These are phyloP conservation scores for Antigone vipio DNA, from an alignment of 2,113 vertebrate species.

Conservation along the genomic window DNA sequence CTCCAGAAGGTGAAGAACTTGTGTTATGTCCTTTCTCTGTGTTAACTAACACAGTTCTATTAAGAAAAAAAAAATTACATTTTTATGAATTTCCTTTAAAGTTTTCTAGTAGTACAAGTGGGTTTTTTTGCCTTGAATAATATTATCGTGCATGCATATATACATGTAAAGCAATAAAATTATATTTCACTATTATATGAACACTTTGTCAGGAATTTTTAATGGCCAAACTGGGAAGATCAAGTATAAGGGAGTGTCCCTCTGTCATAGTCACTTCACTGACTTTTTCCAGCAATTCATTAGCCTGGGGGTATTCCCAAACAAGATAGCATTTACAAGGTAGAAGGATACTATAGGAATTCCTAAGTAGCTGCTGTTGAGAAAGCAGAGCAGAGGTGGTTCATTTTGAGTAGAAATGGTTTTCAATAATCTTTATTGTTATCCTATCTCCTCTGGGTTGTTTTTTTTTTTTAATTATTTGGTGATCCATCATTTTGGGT, in stretches of 20 bases:
- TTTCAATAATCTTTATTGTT: not conserved
- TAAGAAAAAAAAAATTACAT: not conserved
- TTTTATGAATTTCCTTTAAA: not conserved
- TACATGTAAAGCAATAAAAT: not conserved
- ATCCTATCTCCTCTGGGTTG: not conserved
- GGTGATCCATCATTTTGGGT: not conserved
- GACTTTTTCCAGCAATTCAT: not conserved
- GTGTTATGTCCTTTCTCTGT: not conserved
- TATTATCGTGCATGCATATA: not conserved
- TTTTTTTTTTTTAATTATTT: not conserved
- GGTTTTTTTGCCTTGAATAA: not conserved
- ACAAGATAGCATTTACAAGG: not conserved
- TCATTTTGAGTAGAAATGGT: not conserved
- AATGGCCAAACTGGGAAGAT: not conserved
- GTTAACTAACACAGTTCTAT: not conserved
- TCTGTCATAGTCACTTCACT: not conserved
- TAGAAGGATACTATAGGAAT: not conserved
- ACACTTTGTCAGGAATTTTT: not conserved
- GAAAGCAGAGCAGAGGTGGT: not conserved
- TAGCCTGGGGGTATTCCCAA: not conserved
- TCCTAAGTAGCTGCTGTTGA: not conserved
- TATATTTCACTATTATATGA: not conserved
- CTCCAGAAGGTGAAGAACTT: not conserved
- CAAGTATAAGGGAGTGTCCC: not conserved
- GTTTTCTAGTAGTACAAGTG: not conserved